phyloP scores from a whole-genome alignment of 2,888 invertebrate species.

The Leistus spinibarbis region DNA sequence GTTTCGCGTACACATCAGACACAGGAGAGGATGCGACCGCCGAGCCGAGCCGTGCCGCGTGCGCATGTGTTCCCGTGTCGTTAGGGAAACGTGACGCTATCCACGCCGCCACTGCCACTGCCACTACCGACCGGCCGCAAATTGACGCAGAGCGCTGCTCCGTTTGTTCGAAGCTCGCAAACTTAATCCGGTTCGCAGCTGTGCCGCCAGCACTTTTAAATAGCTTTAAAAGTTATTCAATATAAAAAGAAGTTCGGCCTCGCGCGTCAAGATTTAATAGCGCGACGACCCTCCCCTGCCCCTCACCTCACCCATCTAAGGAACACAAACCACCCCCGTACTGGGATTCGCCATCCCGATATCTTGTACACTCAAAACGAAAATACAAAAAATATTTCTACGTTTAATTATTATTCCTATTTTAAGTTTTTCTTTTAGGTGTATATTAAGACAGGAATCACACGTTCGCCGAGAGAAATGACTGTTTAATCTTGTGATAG shows the following conservation, averaged over 20 bases:
- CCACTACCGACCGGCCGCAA: slow-evolving; percentile 36
- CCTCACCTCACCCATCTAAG: neutral
- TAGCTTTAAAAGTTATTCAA: slow-evolving; percentile 59
- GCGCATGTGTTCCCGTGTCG: slow-evolving; percentile 15
- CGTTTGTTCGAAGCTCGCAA: slow-evolving; percentile 46
- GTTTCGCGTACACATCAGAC: slow-evolving; percentile 4
- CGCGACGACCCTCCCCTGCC: slow-evolving; percentile 43
- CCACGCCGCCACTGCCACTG: neutral
- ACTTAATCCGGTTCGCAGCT: slow-evolving; percentile 58
- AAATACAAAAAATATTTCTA: neutral
- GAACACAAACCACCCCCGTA: neutral
- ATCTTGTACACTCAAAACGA: neutral
- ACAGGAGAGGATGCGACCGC: neutral
- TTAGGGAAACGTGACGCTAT: slow-evolving; percentile 34
- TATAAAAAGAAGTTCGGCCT: slow-evolving; percentile 56
- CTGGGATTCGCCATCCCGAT: neutral
- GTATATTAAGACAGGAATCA: too few relatives aligned
- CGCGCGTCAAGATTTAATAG: slow-evolving; percentile 57
- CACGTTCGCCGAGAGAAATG: too few relatives aligned
- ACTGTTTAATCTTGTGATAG: slow-evolving; percentile 34
- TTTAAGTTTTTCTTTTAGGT: too few relatives aligned
- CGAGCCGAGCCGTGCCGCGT: too few relatives aligned
- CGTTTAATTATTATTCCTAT: too few relatives aligned
- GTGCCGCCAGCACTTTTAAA: slow-evolving; percentile 54
- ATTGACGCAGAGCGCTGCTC: slow-evolving; percentile 45